Evolutionary conservation across 2,113 vertebrate species (phyloP).

Genomic region (Glareola pratincola): DNA sequence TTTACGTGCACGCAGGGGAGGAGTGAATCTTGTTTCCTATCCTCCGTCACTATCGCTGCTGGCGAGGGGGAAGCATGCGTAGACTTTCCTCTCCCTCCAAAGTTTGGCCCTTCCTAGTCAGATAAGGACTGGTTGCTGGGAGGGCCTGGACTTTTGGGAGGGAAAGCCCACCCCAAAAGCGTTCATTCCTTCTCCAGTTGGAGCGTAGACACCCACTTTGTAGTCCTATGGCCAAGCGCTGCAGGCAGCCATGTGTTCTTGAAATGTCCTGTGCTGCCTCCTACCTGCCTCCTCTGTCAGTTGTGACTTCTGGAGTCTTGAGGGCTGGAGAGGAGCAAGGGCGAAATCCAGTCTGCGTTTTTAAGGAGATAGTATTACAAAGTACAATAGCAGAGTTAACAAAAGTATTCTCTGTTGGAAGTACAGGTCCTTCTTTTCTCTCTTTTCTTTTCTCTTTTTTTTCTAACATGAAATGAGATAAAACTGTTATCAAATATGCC

Average conservation of each 20-base stretch:
- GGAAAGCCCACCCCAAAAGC: background rate
- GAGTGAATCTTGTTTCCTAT: conserved; percentile 5
- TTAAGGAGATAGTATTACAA: conserved; percentile 37
- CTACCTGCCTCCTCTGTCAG: conserved; percentile 55
- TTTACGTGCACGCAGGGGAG: background rate
- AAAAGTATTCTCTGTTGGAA: conserved; percentile 62
- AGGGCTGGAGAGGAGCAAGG: background rate
- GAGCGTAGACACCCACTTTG: background rate
- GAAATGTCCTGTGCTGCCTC: conserved; percentile 75
- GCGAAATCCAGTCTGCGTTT: background rate
- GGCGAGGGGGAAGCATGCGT: background rate
- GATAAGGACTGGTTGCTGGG: background rate
- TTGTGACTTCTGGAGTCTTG: background rate
- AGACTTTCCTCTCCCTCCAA: background rate
- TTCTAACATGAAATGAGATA: conserved; percentile 57
- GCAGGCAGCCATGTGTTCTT: conserved; percentile 51
- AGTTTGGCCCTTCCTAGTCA: background rate
- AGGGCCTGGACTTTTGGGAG: background rate
- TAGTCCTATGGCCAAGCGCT: background rate
- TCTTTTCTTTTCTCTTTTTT: background rate
- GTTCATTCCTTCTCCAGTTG: background rate
- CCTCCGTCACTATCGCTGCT: background rate
- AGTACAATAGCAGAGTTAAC: conserved; percentile 55
- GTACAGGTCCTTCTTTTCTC: conserved; percentile 19
- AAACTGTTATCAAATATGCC: conserved; percentile 70